Evolutionary conservation across 2,113 vertebrate genomes (phyloP).

Genomic region (Amia ocellicauda): DNA sequence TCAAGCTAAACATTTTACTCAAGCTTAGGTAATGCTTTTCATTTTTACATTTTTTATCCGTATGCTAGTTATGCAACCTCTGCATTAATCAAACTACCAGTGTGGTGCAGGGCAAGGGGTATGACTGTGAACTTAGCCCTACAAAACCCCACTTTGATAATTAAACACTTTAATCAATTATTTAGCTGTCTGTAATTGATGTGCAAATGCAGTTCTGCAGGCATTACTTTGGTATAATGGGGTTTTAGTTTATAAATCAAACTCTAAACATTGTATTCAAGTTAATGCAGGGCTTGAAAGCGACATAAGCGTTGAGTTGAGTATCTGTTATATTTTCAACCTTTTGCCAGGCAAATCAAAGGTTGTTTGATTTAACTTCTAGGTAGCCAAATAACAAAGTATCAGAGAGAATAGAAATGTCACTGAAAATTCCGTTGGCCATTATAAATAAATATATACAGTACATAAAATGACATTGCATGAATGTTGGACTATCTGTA

Average conservation of each 20-base stretch:
- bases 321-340: too few species aligned
- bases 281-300: not conserved
- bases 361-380: too few species aligned
- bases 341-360: too few species aligned
- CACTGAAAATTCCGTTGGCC: too few species aligned
- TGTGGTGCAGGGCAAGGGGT: constrained; percentile 37
- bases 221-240: not conserved
- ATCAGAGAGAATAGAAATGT: too few species aligned
- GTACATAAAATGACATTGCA: too few species aligned
- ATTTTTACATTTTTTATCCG: constrained; percentile 45
- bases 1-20: constrained; percentile 42
- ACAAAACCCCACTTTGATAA: constrained; percentile 48
- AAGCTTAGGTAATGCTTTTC: constrained; percentile 47
- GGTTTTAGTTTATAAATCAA: constrained; percentile 1
- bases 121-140: constrained; percentile 42
- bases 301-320: too few species aligned
- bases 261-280: not conserved
- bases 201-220: constrained; percentile 38
- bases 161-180: constrained; percentile 52
- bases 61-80: constrained; percentile 50
- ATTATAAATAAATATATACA: too few species aligned
- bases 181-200: constrained; percentile 46
- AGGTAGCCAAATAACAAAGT: too few species aligned
- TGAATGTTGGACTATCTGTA: too few species aligned
- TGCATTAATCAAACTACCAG: constrained; percentile 45